phyloP scores from a whole-genome alignment of 2,888 invertebrate species.

The Eupelmus urozonus region DNA sequence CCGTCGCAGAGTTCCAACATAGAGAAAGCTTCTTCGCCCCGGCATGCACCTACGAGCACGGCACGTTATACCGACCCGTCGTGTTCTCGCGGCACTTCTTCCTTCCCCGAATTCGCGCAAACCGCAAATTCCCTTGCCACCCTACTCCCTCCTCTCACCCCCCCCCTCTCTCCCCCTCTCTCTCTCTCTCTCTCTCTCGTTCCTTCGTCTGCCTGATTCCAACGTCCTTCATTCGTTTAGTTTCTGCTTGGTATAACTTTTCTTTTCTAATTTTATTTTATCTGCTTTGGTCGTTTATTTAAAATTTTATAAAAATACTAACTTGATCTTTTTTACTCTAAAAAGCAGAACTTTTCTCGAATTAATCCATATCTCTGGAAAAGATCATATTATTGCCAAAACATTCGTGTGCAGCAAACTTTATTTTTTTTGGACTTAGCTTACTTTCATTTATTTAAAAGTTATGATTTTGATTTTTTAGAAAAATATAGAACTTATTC shows the following conservation, averaged over 20 bases:
- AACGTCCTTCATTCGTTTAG: too few species aligned
- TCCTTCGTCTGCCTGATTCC: background rate
- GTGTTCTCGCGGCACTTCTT: conserved; percentile 46
- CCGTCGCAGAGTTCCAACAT: conserved; percentile 2
- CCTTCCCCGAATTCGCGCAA: conserved; percentile 59
- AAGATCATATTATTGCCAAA: too few species aligned
- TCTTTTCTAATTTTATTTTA: too few species aligned
- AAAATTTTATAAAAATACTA: too few species aligned
- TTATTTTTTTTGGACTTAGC: background rate
- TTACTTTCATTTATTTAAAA: background rate
- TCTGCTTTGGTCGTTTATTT: too few species aligned
- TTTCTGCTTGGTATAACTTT: conserved; percentile 42
- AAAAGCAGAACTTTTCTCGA: too few species aligned
- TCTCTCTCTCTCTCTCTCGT: background rate
- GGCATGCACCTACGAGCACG: background rate
- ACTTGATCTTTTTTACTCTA: too few species aligned
- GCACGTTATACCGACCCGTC: conserved; percentile 23
- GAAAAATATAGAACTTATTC: too few species aligned
- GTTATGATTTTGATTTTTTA: too few species aligned
- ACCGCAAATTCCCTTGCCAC: conserved; percentile 65
- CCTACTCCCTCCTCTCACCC: conserved; percentile 52
- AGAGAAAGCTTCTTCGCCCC: background rate
- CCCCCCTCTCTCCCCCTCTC: background rate
- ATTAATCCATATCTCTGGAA: too few species aligned
- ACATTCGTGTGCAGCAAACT: too few species aligned